Evolutionary conservation across 53 echinoderm and acorn worm genomes (phyloP).

Genomic region (Patiria pectinifera): DNA sequence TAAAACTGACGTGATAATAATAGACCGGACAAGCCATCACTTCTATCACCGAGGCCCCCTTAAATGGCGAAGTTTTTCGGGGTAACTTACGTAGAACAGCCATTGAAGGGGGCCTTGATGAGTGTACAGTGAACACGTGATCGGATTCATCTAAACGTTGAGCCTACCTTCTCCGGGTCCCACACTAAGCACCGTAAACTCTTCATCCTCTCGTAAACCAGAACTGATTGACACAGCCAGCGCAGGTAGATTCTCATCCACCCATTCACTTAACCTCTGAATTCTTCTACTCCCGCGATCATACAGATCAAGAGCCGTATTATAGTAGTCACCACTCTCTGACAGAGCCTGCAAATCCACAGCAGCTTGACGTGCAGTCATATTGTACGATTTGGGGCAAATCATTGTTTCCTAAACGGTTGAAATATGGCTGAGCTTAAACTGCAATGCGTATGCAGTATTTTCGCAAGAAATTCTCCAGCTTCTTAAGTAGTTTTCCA

Average conservation of each 20-base stretch:
- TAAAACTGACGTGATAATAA: too few species aligned
- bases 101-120: too few species aligned
- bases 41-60: too few species aligned
- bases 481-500: too few species aligned
- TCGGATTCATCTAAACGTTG: background rate
- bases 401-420: too few species aligned
- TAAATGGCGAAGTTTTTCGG: too few species aligned
- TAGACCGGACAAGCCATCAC: too few species aligned
- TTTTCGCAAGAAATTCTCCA: too few species aligned
- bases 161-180: conserved; percentile 14
- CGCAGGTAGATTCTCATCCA: background rate
- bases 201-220: background rate
- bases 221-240: background rate
- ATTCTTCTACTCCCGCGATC: conserved; percentile 1
- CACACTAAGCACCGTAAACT: background rate
- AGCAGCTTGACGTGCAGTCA: background rate
- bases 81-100: too few species aligned
- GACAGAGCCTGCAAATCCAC: background rate
- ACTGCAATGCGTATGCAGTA: too few species aligned
- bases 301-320: background rate
- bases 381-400: background rate
- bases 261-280: conserved; percentile 10
- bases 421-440: too few species aligned
- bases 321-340: background rate
- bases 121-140: too few species aligned